Evolutionary conservation across 2,113 vertebrate species (phyloP), one percentile per base, ranked within the genome.

Genomic region (Balaeniceps rex): DNA sequence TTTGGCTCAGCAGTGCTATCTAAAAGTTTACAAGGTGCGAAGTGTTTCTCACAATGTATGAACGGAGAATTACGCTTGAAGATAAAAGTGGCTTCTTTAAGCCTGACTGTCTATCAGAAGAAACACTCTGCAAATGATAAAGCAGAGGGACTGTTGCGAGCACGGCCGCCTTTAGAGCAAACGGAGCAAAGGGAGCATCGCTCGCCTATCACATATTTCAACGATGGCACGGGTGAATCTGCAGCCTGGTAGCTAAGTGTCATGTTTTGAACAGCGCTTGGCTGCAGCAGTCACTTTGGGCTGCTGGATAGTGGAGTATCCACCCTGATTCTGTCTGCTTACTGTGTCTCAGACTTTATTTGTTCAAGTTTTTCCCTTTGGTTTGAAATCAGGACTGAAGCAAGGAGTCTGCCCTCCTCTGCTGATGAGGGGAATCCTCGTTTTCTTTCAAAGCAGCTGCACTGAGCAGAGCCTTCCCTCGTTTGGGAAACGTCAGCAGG

Each of bases 21-120:
- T 96, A 77, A 97, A 96, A 95, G 83, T 97, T 97, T 97, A 96
- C 95, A 96, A 95, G 93, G 95, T 97, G 95, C 33, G 44, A 97
- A 97, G 96, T 9, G 40, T 87, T 95, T 93, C 93, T 94, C 17
- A 0, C 23, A 77, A 60, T 9, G 71, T 42, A 22, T 46, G 71
- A 87, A 19, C 5, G 4, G 76, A 57, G 92, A 93, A 85, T 87
- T 83, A 25, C 4, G 3, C 54, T 80, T 46, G 9, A 49, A 71
- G 85, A 89, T 84, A 54, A 40, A 88, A 83, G 82, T 5, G 74
- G 46, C 91, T 78, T 16, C 84, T 70, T 49, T 29, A 18, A 95
- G 66, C 38, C 69, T 44, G 40, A 71, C 88, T 92, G 90, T 63
- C 74, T 65, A 6, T 87, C 64, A 38, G 90, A 54, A 64, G 90